A percentile compares a stretch with the other conserved stretches of the same genome.
Evolutionary conservation across 2,888 invertebrate species (phyloP).

Genomic region (Drosophila falleni): DNA sequence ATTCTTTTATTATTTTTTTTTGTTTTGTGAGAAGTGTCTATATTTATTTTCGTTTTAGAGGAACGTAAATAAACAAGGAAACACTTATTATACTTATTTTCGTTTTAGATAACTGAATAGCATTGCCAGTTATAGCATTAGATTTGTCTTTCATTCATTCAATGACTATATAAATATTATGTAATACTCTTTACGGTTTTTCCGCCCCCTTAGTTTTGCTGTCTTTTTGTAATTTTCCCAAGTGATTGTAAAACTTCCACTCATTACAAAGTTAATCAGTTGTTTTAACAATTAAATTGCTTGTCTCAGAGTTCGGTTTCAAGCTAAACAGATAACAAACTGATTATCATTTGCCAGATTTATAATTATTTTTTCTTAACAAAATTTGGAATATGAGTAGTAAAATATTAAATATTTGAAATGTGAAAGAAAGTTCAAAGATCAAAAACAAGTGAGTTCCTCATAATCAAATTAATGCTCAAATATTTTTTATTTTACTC

Average conservation of each 20-base stretch:
- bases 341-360: conserved; percentile 14
- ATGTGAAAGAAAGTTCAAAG: not conserved
- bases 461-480: conserved; percentile 13
- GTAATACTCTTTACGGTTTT: conserved; percentile 1
- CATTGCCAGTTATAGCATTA: conserved; percentile 30
- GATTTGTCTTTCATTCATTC: conserved; percentile 27
- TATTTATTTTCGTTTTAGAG: conserved; percentile 73
- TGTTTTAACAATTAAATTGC: conserved; percentile 12
- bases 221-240: not conserved
- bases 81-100: conserved; percentile 61
- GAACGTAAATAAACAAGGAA: conserved; percentile 74
- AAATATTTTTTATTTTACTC: not conserved
- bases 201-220: not conserved
- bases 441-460: not conserved
- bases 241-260: conserved; percentile 17
- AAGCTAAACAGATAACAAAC: conserved; percentile 13
- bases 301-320: not conserved
- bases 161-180: conserved; percentile 26
- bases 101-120: conserved; percentile 38
- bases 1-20: conserved; percentile 6
- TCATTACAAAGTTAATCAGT: conserved; percentile 23
- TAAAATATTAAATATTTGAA: conserved; percentile 2
- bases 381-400: not conserved
- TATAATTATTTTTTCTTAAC: conserved; percentile 14
- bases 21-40: conserved; percentile 39